phyloP scores from a whole-genome alignment of 2,888 invertebrate species.

The Gymnosoma rotundatum region DNA sequence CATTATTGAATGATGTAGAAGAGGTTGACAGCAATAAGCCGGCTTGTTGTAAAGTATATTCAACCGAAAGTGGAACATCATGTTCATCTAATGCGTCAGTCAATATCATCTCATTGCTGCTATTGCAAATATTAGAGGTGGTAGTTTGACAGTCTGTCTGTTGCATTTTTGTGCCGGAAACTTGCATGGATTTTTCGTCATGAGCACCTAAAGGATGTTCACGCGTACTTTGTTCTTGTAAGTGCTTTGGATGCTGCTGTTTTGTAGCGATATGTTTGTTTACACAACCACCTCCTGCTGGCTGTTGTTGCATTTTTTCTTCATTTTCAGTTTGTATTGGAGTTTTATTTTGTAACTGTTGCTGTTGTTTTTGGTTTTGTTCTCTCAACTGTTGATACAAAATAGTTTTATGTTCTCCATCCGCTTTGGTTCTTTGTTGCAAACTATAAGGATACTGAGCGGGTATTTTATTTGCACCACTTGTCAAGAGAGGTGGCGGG shows the following conservation, averaged over 20 bases:
- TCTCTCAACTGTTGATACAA: conserved; percentile 73
- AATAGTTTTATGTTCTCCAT: conserved; percentile 75
- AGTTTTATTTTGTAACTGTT: conserved; percentile 54
- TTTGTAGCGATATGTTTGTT: conserved; percentile 56
- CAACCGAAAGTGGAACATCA: conserved; percentile 71
- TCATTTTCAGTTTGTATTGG: conserved; percentile 49
- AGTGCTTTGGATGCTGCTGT: conserved; percentile 59
- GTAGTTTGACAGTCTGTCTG: conserved; percentile 4
- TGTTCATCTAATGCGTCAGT: conserved; percentile 55
- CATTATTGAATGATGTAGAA: conserved; percentile 26
- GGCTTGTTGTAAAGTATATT: conserved; percentile 74
- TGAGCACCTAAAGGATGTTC: conserved; percentile 75
- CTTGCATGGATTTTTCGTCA: conserved; percentile 31
- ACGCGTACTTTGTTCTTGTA: conserved; percentile 63
- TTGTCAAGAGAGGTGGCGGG: conserved; percentile 67
- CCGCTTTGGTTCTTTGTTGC: conserved; percentile 76
- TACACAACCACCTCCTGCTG: not conserved
- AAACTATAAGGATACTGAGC: conserved; percentile 73
- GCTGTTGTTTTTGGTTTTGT: conserved; percentile 69
- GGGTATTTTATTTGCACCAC: conserved; percentile 59
- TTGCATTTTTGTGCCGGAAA: conserved; percentile 8
- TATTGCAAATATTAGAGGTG: not conserved
- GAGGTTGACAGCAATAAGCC: conserved; percentile 71
- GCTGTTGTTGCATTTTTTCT: conserved; percentile 68
- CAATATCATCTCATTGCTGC: not conserved